phyloP scores from a whole-genome alignment of 2,888 invertebrate genomes.

The Endomychus coccineus region DNA sequence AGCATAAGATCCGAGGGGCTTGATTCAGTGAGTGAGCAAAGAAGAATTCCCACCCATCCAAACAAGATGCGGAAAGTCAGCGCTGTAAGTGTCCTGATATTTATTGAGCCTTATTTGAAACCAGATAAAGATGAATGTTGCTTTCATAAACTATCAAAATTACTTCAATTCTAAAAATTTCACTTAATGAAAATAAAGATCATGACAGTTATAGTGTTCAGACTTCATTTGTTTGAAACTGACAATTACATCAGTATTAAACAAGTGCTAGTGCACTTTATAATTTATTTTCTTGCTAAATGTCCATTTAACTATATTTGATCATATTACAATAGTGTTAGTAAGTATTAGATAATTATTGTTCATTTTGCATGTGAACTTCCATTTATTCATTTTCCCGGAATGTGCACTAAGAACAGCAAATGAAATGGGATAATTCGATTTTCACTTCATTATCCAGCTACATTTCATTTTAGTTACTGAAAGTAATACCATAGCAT shows the following conservation, averaged over 20 bases:
- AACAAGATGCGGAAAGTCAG: slow-evolving; percentile 83
- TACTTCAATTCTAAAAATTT: too few species aligned
- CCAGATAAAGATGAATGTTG: too few species aligned
- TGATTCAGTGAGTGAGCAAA: slow-evolving; percentile 83
- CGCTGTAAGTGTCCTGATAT: slow-evolving; percentile 67
- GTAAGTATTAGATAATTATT: too few species aligned
- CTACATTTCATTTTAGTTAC: too few species aligned
- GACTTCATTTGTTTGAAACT: slow-evolving; percentile 34
- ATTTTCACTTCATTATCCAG: too few species aligned
- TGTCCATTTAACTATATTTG: too few species aligned
- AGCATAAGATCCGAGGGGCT: slow-evolving; percentile 78
- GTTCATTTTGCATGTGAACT: too few species aligned
- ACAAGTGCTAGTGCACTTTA: slow-evolving; percentile 31
- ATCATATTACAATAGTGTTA: slow-evolving; percentile 1
- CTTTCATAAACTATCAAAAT: too few species aligned
- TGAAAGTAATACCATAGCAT: too few species aligned
- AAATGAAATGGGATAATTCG: too few species aligned
- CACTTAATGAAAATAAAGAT: slow-evolving; percentile 41
- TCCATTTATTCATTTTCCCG: too few species aligned
- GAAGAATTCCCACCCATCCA: slow-evolving; percentile 51
- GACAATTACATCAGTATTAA: slow-evolving; percentile 24
- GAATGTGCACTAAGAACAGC: too few species aligned
- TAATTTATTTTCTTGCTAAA: slow-evolving; percentile 7
- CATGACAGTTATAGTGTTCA: slow-evolving; percentile 46
- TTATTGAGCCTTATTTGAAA: slow-evolving; percentile 24